Evolutionary conservation across 2,888 invertebrate species (phyloP).

Genomic region (Cephus runcator): DNA sequence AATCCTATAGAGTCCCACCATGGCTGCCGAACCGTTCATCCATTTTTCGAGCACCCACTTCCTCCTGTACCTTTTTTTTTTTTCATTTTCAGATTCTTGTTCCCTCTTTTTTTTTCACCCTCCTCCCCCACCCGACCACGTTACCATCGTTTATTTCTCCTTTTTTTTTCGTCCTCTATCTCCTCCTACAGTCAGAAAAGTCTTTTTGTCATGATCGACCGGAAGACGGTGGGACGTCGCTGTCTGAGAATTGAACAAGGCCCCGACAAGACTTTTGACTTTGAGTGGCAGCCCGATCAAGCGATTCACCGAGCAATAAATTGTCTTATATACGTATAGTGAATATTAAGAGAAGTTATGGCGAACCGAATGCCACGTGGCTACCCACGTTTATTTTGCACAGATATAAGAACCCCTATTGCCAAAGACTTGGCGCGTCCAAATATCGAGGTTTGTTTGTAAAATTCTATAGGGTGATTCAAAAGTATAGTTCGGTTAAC

Average conservation of each 20-base stretch:
- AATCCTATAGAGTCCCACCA: slow-evolving; percentile 4
- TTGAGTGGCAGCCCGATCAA: slow-evolving; percentile 20
- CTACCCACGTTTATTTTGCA: neutral
- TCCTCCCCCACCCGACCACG: neutral
- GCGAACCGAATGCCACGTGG: neutral
- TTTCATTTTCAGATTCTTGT: neutral
- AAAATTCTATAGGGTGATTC: too few species aligned
- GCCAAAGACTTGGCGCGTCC: too few species aligned
- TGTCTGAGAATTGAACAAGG: slow-evolving; percentile 7
- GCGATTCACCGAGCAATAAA: slow-evolving; percentile 12
- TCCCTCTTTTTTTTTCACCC: slow-evolving; percentile 10
- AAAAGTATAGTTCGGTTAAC: too few species aligned
- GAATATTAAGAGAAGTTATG: neutral
- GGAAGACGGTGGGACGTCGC: neutral
- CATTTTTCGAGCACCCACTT: slow-evolving; percentile 15
- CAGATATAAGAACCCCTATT: neutral
- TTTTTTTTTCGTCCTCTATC: neutral
- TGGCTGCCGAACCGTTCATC: slow-evolving; percentile 12
- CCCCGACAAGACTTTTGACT: slow-evolving; percentile 16
- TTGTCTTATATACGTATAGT: neutral
- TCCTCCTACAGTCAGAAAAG: neutral
- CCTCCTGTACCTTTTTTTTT: slow-evolving; percentile 3
- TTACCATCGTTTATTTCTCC: slow-evolving; percentile 1
- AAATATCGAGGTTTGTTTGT: too few species aligned
- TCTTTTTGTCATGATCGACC: neutral